These are phyloP conservation scores for Homarus americanus DNA, from an alignment of 1,140 invertebrate genomes.

Conservation along the genomic window DNA sequence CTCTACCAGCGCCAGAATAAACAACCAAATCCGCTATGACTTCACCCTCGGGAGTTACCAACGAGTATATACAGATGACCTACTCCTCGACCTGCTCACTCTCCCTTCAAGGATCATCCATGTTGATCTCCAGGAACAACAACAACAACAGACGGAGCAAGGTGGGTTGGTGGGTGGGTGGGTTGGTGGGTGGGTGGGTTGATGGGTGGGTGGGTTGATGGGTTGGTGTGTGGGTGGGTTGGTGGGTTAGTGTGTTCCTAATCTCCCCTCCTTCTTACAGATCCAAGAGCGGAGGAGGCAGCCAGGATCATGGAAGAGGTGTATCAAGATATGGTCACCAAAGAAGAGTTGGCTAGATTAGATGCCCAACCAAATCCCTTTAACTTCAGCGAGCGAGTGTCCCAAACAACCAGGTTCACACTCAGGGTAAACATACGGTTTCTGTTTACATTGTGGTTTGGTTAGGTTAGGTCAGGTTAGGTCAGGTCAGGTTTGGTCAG, in stretches of 20 bases:
- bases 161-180: too few species aligned
- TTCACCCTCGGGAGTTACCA: slow-evolving; percentile 3
- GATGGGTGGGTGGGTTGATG: too few species aligned
- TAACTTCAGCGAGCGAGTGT: slow-evolving; percentile 48
- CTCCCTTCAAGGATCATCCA: slow-evolving; percentile 56
- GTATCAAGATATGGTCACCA: slow-evolving; percentile 8
- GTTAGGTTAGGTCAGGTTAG: too few species aligned
- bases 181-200: too few species aligned
- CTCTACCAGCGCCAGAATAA: slow-evolving; percentile 3
- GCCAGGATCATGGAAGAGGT: slow-evolving; percentile 22
- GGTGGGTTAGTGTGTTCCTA: neutral
- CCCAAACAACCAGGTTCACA: slow-evolving; percentile 43
- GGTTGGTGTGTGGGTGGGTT: too few species aligned
- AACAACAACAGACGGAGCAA: too few species aligned
- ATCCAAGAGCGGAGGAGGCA: neutral
- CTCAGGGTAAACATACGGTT: slow-evolving; percentile 20
- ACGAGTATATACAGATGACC: slow-evolving; percentile 23
- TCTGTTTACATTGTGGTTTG: too few species aligned
- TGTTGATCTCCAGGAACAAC: slow-evolving; percentile 1
- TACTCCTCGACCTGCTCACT: slow-evolving; percentile 43
- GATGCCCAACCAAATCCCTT: slow-evolving; percentile 51
- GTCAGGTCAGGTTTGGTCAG: too few species aligned
- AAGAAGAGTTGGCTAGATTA: neutral
- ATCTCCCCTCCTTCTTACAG: too few species aligned
- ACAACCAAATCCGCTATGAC: slow-evolving; percentile 42